phyloP scores from a whole-genome alignment of 37 sponge, comb jelly and placozoan genomes.

The Crambe crambe region DNA sequence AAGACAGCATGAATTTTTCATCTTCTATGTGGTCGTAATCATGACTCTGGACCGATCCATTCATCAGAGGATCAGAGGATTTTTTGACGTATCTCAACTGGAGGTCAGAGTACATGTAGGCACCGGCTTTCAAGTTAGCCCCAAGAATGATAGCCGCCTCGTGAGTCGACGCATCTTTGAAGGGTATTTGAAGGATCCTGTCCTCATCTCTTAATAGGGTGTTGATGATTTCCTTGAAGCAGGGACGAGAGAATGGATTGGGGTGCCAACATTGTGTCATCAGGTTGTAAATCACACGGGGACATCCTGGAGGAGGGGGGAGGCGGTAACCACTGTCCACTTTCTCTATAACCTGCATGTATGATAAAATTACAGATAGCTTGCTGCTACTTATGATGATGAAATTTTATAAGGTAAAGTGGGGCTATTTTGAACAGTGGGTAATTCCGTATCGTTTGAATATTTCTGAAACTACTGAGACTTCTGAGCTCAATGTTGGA shows the following conservation, averaged over 20 bases:
- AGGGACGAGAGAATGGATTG: no score
- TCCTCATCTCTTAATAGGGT: background rate
- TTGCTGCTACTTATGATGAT: background rate
- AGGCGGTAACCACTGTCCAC: constrained; percentile 1
- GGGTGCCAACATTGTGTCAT: constrained; percentile 36
- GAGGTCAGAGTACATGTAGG: constrained; percentile 13
- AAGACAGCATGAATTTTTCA: constrained; percentile 7
- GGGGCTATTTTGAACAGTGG: no score
- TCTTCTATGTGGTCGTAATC: constrained; percentile 27
- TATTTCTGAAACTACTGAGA: no score
- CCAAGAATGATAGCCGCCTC: background rate
- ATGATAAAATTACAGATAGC: background rate
- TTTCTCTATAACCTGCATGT: constrained; percentile 1
- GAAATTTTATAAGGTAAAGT: no score
- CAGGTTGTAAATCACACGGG: constrained; percentile 17
- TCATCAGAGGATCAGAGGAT: background rate
- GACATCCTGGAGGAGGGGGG: constrained; percentile 32
- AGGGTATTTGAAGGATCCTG: background rate
- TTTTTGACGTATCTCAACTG: constrained; percentile 10
- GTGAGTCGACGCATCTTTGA: background rate
- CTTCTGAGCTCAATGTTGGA: no score
- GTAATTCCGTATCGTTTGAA: no score
- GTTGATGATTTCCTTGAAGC: background rate
- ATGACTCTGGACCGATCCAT: no score
- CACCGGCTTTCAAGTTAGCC: constrained; percentile 9